phyloP scores from a whole-genome alignment of 2,113 vertebrate genomes.

The Apistogramma diplotaenia region DNA sequence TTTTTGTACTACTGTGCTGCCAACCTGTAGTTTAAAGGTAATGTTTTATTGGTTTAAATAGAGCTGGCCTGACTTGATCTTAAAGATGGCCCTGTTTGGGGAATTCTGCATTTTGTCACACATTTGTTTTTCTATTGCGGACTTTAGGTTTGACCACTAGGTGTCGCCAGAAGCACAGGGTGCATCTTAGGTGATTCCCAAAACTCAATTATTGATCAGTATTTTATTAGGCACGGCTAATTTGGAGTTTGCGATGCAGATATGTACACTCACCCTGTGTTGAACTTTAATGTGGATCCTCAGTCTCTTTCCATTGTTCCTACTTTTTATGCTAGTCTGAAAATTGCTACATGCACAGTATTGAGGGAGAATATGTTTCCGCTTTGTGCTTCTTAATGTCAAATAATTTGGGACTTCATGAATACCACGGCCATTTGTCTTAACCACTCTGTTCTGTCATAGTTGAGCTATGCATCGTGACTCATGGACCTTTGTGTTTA shows the following conservation, averaged over 20 bases:
- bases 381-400: slow-evolving; percentile 28
- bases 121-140: slow-evolving; percentile 4
- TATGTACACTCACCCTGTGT: not conserved
- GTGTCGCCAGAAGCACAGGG: slow-evolving; percentile 16
- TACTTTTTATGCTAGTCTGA: slow-evolving; percentile 24
- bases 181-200: not conserved
- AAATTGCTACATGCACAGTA: slow-evolving; percentile 52
- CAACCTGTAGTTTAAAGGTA: slow-evolving; percentile 21
- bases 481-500: slow-evolving; percentile 65
- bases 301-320: not conserved
- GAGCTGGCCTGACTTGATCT: not conserved
- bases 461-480: slow-evolving; percentile 77
- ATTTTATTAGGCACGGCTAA: slow-evolving; percentile 30
- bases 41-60: slow-evolving; percentile 8
- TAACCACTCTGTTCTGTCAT: slow-evolving; percentile 64
- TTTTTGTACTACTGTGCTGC: slow-evolving; percentile 43
- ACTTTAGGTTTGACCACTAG: slow-evolving; percentile 21
- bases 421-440: slow-evolving; percentile 68
- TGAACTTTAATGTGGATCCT: not conserved
- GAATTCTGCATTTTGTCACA: slow-evolving; percentile 1
- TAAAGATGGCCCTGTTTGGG: not conserved
- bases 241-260: not conserved
- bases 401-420: slow-evolving; percentile 43
- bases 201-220: slow-evolving; percentile 27
- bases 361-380: slow-evolving; percentile 33